These are phyloP conservation scores for Zaprionus taronus DNA, from an alignment of 1,140 invertebrate species.

Conservation along the genomic window DNA sequence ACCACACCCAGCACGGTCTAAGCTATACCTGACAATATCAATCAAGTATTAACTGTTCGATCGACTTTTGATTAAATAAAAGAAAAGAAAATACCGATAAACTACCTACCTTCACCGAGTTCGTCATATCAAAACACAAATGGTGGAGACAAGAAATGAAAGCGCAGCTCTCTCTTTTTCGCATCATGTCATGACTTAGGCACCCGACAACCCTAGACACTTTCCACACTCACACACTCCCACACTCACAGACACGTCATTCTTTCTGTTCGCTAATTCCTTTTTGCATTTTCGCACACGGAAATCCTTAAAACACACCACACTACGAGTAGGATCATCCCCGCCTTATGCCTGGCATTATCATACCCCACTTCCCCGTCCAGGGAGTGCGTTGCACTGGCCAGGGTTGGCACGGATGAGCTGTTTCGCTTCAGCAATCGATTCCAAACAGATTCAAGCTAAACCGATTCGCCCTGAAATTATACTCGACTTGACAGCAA, in stretches of 20 bases:
- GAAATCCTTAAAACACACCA: slow-evolving; percentile 2
- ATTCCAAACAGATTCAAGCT: slow-evolving; percentile 9
- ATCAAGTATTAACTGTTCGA: slow-evolving; percentile 64
- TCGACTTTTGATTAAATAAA: slow-evolving; percentile 7
- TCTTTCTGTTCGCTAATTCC: neutral
- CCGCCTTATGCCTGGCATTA: slow-evolving; percentile 2
- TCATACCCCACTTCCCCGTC: slow-evolving; percentile 1
- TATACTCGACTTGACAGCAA: neutral
- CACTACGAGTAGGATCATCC: slow-evolving; percentile 11
- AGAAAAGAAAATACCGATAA: slow-evolving; percentile 8
- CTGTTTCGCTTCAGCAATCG: slow-evolving; percentile 1
- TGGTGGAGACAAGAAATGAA: slow-evolving; percentile 21
- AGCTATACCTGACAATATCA: slow-evolving; percentile 39
- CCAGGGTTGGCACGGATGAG: slow-evolving; percentile 45
- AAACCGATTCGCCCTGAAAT: slow-evolving; percentile 12
- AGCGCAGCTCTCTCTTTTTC: slow-evolving; percentile 12
- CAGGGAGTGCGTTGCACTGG: neutral
- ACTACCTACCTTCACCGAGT: slow-evolving; percentile 32
- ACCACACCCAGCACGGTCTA: slow-evolving; percentile 61
- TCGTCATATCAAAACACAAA: slow-evolving; percentile 77
- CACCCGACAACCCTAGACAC: slow-evolving; percentile 1
- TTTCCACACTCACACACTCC: neutral
- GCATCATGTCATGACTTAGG: neutral
- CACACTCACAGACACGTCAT: neutral
- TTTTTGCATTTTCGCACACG: neutral